Evolutionary conservation across 1,140 invertebrate species (phyloP).

Genomic region (Drosophila willistoni): DNA sequence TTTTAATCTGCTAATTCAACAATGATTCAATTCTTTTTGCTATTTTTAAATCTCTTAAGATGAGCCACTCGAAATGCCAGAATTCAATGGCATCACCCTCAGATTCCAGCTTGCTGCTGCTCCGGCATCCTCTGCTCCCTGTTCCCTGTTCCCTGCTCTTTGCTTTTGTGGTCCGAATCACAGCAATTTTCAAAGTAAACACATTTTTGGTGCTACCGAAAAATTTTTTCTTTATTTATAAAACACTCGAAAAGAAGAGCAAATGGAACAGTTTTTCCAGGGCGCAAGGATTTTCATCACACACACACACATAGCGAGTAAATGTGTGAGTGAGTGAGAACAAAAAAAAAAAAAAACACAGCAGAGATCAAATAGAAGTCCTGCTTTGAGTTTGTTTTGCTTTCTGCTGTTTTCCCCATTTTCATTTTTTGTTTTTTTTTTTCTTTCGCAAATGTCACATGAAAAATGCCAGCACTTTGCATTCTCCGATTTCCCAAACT

Average conservation of each 20-base stretch:
- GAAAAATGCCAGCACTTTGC: conserved; percentile 77
- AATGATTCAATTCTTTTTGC: conserved; percentile 56
- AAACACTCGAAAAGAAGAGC: conserved; percentile 66
- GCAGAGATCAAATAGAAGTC: conserved; percentile 69
- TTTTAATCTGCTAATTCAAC: conserved; percentile 77
- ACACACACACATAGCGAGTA: conserved; percentile 21
- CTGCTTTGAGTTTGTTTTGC: conserved; percentile 70
- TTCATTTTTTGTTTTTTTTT: conserved; percentile 58
- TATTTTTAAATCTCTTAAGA: conserved; percentile 60
- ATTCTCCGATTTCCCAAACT: conserved; percentile 34
- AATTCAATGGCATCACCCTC: conserved; percentile 25
- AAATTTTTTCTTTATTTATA: conserved; percentile 75
- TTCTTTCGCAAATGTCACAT: conserved; percentile 74
- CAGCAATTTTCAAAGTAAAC: conserved; percentile 78
- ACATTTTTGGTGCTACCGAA: conserved; percentile 50
- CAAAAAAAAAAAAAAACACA: conserved; percentile 47
- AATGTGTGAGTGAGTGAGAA: conserved; percentile 11
- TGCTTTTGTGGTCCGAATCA: conserved; percentile 62
- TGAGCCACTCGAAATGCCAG: conserved; percentile 45
- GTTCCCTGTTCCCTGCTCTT: conserved; percentile 5
- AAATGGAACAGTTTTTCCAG: conserved; percentile 61
- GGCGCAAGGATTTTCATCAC: conserved; percentile 63
- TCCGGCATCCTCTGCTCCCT: neutral
- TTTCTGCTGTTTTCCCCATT: conserved; percentile 28
- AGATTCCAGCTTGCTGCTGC: neutral